A percentile compares a stretch with the other conserved stretches of the same genome.
Evolutionary conservation across 37 sponge, comb jelly and placozoan genomes (phyloP).

Genomic region (Diacarnus erythraeanus): DNA sequence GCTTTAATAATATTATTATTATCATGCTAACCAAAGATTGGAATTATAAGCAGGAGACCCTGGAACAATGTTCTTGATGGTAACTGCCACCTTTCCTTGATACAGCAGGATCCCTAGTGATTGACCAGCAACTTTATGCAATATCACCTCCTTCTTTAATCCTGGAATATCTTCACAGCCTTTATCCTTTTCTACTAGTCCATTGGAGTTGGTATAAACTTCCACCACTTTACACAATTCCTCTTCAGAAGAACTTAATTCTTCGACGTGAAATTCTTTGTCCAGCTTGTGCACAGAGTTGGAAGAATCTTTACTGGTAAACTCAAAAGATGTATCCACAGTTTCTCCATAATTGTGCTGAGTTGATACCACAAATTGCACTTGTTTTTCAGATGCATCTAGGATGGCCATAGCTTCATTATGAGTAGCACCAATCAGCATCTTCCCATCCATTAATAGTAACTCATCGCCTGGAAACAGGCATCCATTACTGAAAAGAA

Average conservation of each 20-base stretch:
- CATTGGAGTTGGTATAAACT: constrained; percentile 24
- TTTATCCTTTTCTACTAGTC: constrained; percentile 59
- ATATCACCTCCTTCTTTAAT: constrained; percentile 24
- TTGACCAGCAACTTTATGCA: constrained; percentile 22
- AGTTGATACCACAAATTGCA: constrained; percentile 66
- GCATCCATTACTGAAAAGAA: constrained; percentile 49
- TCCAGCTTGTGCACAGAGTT: background rate
- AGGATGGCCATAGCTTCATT: constrained; percentile 52
- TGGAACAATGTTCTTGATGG: constrained; percentile 44
- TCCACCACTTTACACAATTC: background rate
- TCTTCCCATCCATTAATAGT: constrained; percentile 67
- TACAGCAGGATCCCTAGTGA: constrained; percentile 53
- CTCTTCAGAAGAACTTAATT: background rate
- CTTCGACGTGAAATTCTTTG: background rate
- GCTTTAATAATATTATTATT: too few relatives aligned
- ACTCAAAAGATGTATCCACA: constrained; percentile 10
- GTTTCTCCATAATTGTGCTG: constrained; percentile 16
- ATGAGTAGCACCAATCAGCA: constrained; percentile 61
- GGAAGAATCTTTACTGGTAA: constrained; percentile 2
- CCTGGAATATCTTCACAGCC: constrained; percentile 45
- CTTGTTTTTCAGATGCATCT: constrained; percentile 37
- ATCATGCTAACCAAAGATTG: too few relatives aligned
- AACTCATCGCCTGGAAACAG: constrained; percentile 75
- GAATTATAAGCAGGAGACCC: constrained; percentile 36
- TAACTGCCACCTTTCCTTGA: constrained; percentile 11